phyloP scores from a whole-genome alignment of 1,140 invertebrate species.

The Trichonephila clavata region DNA sequence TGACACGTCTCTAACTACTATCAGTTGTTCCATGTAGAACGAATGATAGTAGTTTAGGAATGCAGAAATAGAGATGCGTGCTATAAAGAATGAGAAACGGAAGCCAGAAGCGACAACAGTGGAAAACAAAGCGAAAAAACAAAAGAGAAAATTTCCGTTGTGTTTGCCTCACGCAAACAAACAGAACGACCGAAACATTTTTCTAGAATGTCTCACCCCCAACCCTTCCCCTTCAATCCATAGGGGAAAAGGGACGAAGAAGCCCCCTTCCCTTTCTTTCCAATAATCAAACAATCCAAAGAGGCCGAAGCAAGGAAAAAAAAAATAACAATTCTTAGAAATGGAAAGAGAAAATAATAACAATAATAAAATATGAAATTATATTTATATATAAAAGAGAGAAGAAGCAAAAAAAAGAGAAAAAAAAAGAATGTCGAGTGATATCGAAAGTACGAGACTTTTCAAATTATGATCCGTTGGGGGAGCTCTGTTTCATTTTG shows the following conservation, averaged over 20 bases:
- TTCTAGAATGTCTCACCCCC: neutral
- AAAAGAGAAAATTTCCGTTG: neutral
- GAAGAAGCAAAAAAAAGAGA: too few relatives aligned
- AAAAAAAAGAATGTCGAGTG: neutral
- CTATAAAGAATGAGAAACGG: neutral
- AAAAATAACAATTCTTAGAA: neutral
- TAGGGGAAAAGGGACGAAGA: neutral
- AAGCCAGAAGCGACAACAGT: neutral
- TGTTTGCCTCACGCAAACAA: conserved; percentile 17
- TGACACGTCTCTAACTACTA: too few relatives aligned
- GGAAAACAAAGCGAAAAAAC: neutral
- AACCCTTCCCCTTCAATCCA: neutral
- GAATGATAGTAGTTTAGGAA: neutral
- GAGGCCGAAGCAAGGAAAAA: neutral
- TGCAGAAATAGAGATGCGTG: neutral
- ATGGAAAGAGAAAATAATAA: conserved; percentile 20
- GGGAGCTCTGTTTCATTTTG: conserved; percentile 20
- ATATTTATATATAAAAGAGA: neutral
- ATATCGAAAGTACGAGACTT: conserved; percentile 6
- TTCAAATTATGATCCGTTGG: conserved; percentile 47
- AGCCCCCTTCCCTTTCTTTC: neutral
- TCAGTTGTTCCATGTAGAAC: too few relatives aligned
- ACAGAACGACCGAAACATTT: neutral
- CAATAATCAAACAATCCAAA: conserved; percentile 13
- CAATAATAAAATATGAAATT: neutral